A percentile compares a stretch with the other conserved stretches of the same genome.
These are phyloP conservation scores for Nipponacmea schrenckii DNA, from an alignment of 2,888 invertebrate genomes.

Conservation along the genomic window DNA sequence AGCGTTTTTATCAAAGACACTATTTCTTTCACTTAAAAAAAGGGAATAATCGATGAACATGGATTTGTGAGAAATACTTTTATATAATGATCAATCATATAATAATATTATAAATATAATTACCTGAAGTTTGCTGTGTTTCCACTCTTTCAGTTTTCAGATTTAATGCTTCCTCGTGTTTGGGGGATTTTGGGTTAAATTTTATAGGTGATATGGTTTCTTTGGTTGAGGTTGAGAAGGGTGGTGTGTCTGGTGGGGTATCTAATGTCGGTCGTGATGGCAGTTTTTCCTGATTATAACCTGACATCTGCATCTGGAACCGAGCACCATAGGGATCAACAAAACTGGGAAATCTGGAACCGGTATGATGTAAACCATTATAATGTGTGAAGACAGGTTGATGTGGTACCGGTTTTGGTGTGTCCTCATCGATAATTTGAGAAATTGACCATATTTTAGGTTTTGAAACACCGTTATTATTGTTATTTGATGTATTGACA, in stretches of 20 bases:
- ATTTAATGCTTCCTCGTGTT: conserved; percentile 17
- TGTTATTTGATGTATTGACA: not conserved
- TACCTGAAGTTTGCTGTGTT: not conserved
- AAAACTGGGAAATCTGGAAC: not conserved
- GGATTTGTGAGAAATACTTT: too few relatives aligned
- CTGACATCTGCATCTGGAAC: not conserved
- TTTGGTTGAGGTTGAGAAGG: conserved; percentile 10
- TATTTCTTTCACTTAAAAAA: too few relatives aligned
- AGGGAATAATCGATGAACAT: too few relatives aligned
- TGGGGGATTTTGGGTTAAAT: not conserved
- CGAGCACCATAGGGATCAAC: not conserved
- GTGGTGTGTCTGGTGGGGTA: conserved; percentile 23
- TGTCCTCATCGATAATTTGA: conserved; percentile 29
- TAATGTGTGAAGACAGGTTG: conserved; percentile 5
- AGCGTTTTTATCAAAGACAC: too few relatives aligned
- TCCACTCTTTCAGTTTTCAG: conserved; percentile 17
- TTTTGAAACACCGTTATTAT: conserved; percentile 22
- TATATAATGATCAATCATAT: too few relatives aligned
- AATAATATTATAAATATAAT: not conserved
- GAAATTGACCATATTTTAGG: conserved; percentile 45
- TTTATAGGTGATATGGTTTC: conserved; percentile 7
- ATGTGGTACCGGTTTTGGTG: conserved; percentile 2
- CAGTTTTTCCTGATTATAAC: not conserved
- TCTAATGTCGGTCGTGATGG: conserved; percentile 17
- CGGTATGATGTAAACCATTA: not conserved